Evolutionary conservation across 2,113 vertebrate genomes (phyloP).

Genomic region (Myrmecobius fasciatus): DNA sequence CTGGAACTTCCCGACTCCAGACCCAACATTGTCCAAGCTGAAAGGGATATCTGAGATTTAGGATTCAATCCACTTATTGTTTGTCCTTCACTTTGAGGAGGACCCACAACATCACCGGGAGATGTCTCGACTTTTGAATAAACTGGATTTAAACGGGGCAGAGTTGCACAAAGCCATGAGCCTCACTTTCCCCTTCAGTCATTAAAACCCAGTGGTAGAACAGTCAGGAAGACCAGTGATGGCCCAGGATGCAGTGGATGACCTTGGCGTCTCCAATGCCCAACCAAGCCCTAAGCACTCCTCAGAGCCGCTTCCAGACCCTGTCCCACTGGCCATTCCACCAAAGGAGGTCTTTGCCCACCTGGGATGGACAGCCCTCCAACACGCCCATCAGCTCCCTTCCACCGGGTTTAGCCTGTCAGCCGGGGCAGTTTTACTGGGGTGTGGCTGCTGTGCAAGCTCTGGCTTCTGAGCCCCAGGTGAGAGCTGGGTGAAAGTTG

Average conservation of each 20-base stretch:
- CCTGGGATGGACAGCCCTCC: no score
- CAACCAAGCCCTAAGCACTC: no score
- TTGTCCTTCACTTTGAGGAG: neutral
- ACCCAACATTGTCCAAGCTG: no score
- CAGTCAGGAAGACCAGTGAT: neutral
- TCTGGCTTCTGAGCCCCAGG: neutral
- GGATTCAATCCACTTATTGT: neutral
- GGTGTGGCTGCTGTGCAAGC: neutral
- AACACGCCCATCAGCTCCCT: neutral
- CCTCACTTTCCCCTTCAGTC: no score
- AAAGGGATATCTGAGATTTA: neutral
- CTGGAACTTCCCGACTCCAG: neutral
- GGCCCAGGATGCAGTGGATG: no score
- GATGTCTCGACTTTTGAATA: neutral
- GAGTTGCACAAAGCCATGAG: neutral
- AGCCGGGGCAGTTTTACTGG: no score
- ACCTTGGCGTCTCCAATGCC: neutral
- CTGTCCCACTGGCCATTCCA: neutral
- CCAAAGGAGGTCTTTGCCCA: neutral
- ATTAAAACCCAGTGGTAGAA: neutral
- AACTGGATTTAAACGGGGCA: neutral
- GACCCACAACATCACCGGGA: neutral
- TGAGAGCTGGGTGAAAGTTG: neutral
- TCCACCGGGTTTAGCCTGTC: no score
- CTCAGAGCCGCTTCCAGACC: neutral